Percentiles rank a stretch among this genome's conserved stretches.
phyloP scores from a whole-genome alignment of 1,140 invertebrate species.

The Idris sp. region DNA sequence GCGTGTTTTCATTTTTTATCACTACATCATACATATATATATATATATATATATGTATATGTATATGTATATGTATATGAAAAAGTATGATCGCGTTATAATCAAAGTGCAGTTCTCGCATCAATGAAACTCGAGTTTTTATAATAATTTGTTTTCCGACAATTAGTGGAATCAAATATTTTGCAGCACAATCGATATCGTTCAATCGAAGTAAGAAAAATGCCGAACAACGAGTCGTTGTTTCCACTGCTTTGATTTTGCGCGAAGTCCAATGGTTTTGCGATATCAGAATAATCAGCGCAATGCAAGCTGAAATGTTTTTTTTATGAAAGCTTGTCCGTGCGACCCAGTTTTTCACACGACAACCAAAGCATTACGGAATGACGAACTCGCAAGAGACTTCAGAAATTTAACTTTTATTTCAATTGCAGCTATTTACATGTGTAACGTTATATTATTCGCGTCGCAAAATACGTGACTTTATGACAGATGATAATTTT shows the following conservation, averaged over 20 bases:
- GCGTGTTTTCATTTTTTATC: slow-evolving; percentile 8
- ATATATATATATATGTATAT: neutral
- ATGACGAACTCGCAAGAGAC: slow-evolving; percentile 6
- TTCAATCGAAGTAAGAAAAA: slow-evolving; percentile 18
- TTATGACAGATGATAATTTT: slow-evolving; percentile 6
- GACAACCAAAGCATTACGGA: slow-evolving; percentile 3
- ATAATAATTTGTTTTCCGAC: slow-evolving; percentile 26
- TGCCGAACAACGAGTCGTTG: slow-evolving; percentile 11
- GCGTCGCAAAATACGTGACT: neutral
- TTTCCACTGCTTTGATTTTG: slow-evolving; percentile 7
- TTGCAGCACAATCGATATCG: slow-evolving; percentile 27
- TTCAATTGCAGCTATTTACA: slow-evolving; percentile 27
- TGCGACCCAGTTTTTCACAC: slow-evolving; percentile 11
- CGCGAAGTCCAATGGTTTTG: slow-evolving; percentile 7
- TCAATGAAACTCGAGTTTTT: slow-evolving; percentile 28
- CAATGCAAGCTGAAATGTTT: neutral
- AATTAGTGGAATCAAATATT: slow-evolving; percentile 33
- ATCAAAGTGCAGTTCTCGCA: slow-evolving; percentile 23
- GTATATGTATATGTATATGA: neutral
- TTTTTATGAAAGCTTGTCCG: slow-evolving; percentile 17
- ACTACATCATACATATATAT: no score
- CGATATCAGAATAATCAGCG: slow-evolving; percentile 19
- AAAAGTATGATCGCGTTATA: slow-evolving; percentile 12
- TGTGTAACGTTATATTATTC: slow-evolving; percentile 18
- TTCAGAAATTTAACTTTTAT: slow-evolving; percentile 15